Evolutionary conservation across 92 coral and sea anemone species (phyloP), one percentile per base, ranked within the genome.

Genomic region (Epizoanthus rinbou): DNA sequence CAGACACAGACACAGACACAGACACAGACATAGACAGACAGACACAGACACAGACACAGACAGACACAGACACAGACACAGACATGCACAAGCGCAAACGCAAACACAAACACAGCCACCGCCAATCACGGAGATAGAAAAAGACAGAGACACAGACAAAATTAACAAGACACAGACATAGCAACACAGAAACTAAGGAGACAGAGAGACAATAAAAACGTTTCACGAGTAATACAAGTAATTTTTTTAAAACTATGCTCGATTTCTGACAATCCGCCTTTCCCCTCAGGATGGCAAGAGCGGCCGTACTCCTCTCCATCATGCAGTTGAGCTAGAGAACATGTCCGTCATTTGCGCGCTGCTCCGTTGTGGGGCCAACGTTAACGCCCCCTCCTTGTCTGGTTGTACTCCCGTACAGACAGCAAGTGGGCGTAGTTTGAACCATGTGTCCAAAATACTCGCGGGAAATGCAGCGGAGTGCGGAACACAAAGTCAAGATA

Each of bases 271-370:
- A 15, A 56, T 72, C 23, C 8, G 64, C 57, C 6, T 68, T 69
- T 52, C 50, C n/a, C 41, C 3, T 21, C 33, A 96, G 99, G 99
- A 97, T 88, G 98, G 98, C 59, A 97, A 97, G 83, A 92, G 99
- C 85, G 99, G 99, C 8, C 90, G 94, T 19, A 91, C 99, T 1
- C 98, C 99, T 19, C 90, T 97, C 3, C 99, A 97, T 81, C 95
- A 97, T 37, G 99, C 99, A 1, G 94, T 97, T 64, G 99, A 97
- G 74, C 19, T 69, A 21, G 93, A 92, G 76, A 85, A 86, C 41
- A 19, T 88, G 28, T 86, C 85, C 28, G 86, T 89, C 41, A 81
- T 94, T 23, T 57, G 86, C 66, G 57, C 88, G n/a, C 64, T 97
- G 60, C 86, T 94, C 19, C 80, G 83, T 14, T 80, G 85, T 14